Evolutionary conservation across 1,140 invertebrate genomes (phyloP), one percentile per base, ranked within the genome.

Genomic region (Manduca sexta): DNA sequence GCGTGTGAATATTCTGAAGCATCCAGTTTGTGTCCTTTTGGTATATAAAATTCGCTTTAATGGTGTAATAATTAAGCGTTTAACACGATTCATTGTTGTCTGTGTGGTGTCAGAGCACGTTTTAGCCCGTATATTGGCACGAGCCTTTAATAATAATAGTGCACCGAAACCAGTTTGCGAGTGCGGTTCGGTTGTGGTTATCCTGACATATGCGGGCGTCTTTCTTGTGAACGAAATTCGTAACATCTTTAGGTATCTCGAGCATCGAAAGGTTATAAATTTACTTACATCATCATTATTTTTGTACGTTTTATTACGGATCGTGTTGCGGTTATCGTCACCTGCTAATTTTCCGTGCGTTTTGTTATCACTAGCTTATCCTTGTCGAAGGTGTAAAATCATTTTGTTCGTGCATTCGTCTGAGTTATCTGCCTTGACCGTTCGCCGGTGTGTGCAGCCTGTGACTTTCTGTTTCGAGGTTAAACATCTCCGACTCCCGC

Each of bases 131-230:
- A 68, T 74, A 81, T 83, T 78, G 76, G 82, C 82, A 85, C 78
- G 82, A 83, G 77, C 64, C 76, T 73, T 80, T 82, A 82, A 82
- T 83, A 85, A 85, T 85, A 85, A 85, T 85, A 83, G 71, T 83
- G 75, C 72, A 83, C 78, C 52, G 49, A 80, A 85, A 85, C 82
- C 78, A 65, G 82, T 85, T 85, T 83, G 73, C 79, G 69, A 76
- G 72, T 82, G 71, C 61, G 74, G 74, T 83, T 74, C 66, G 69
- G 60, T 58, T 75, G 74, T 72, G 74, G 74, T 84, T 80, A 79
- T 82, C 77, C 79, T 74, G 74, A 64, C 66, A 61, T 73, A 81
- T 77, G 77, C 79, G 77, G 77, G 72, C 68, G 64, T 60, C 67
- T 73, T 79, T 78, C 69, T 75, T 66, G 52, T 64, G 60, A 64